Evolutionary conservation across 2,113 vertebrate species (phyloP).

Genomic region (Oncorhynchus nerka): DNA sequence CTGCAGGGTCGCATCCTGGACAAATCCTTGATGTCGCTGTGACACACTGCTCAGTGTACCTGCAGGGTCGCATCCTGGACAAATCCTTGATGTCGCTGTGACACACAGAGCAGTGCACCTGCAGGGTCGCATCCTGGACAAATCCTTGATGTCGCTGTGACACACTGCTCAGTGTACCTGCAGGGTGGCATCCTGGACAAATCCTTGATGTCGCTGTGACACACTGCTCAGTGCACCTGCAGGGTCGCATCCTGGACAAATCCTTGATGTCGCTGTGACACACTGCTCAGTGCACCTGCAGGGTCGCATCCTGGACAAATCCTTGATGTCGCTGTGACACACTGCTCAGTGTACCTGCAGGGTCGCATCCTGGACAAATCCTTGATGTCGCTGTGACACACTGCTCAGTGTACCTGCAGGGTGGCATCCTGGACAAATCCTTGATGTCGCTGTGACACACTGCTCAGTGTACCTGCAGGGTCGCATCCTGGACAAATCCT

Average conservation of each 20-base stretch:
- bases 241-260: conserved; percentile 6
- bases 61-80: conserved; percentile 7
- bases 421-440: conserved; percentile 1
- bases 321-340: conserved; percentile 47
- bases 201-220: conserved; percentile 41
- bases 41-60: conserved; percentile 35
- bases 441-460: conserved; percentile 47
- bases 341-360: conserved; percentile 1
- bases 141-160: conserved; percentile 38
- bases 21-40: conserved; percentile 30
- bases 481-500: conserved; percentile 1
- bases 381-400: conserved; percentile 47
- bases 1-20: conserved; percentile 7
- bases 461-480: conserved; percentile 6
- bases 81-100: conserved; percentile 37
- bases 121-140: conserved; percentile 10
- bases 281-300: conserved; percentile 1
- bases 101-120: conserved; percentile 36
- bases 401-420: conserved; percentile 4
- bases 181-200: conserved; percentile 9
- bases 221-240: conserved; percentile 20
- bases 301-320: conserved; percentile 9
- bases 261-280: conserved; percentile 48
- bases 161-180: conserved; percentile 24
- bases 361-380: conserved; percentile 8